Base-by-base conservation (phyloP, 1,140 invertebrate species). In the Drosophila serrata region DNA sequence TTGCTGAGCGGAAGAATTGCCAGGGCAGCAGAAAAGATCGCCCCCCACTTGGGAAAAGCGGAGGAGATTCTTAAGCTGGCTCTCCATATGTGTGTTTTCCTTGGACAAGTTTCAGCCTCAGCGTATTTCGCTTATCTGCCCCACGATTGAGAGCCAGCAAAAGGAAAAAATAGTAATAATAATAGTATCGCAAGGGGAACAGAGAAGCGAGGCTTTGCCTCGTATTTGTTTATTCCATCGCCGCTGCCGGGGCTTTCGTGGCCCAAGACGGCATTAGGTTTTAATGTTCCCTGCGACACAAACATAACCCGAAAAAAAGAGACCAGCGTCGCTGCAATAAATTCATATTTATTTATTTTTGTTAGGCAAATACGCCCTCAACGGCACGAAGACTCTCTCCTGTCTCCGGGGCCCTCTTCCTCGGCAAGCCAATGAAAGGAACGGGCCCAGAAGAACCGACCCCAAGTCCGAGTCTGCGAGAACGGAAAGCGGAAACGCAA, bases 261-360 rank as follows among this genome's bases (percentile, higher is more conserved):
- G 59, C 43, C 62, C 49, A 70, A 68, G 57, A 70, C 75, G 75
- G 81, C 78, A 81, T 81, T 81, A 86, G 78, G 68, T 87, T 75
- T 86, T 78, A 86, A 85, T 85, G 74, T 72, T 74, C 67, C 64
- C 74, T 58, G 79, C 79, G 65, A 77, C 65, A 72, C 42, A 65
- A 43, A 48, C 46, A 78, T 31, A 63, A 59, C 31, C 58, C n/a
- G 58, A 31, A 43, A 42, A 42, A 53, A 48, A 37, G 49, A 82
- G 65, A 77, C 67, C 60, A 46, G 64, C 60, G 33, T 22, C 19
- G 58, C 84, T 85, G 85, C 81, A 90, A 88, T 85, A 88, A 90
- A 88, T 88, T 90, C 69, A 90, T 88, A 90, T 88, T 90, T 90
- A 90, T 90, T 90, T 90, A 90, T 85, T 90, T 90, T 90, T 73